Evolutionary conservation across 2,888 invertebrate genomes (phyloP), one percentile per base, ranked within the genome.

Genomic region (Zele albiditarsus): DNA sequence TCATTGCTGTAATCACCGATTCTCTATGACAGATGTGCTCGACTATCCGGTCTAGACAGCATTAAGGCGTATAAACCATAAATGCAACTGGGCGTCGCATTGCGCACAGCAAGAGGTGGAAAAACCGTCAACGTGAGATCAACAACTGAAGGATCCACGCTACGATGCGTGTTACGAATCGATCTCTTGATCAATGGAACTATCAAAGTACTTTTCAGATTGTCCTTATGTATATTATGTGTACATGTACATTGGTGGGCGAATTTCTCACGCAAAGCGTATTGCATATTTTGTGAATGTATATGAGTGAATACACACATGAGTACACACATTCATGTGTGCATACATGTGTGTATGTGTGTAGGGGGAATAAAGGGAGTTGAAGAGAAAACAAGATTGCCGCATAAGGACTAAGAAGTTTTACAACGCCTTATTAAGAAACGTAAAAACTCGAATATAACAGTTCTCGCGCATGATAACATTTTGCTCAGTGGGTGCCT

Each of bases 21-120:
- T 85, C 81, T 79, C 71, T 75, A 82, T 86, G 85, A 86, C 81
- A 82, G 83, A 86, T 85, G 82, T 81, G 79, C 79, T 72, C 73
- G 31, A 75, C 81, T 83, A 85, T 86, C 86, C 85, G 86, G 85
- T 85, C 86, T 86, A 86, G 87, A 86, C 86, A 79, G 77, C 80
- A 83, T 84, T 85, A 82, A 82, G 79, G 78, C 78, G 73, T 80
- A 76, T 80, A 81, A 80, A 80, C 78, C 73, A 80, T 77, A 79
- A 80, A 78, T 79, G 78, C 73, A 62, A 76, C 75, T 73, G 74
- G 66, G 70, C 68, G 74, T 73, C 76, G 75, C 31, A 63, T 53
- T 53, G 53, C 53, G 53, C 53, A 20, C 53, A 53, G 53, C 20
- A 20, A 53, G 53, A 53, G 20, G 53, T 53, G 53, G 53, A 53